Base-by-base conservation (phyloP, 2,113 vertebrate species). In the Psettodes erumei region DNA sequence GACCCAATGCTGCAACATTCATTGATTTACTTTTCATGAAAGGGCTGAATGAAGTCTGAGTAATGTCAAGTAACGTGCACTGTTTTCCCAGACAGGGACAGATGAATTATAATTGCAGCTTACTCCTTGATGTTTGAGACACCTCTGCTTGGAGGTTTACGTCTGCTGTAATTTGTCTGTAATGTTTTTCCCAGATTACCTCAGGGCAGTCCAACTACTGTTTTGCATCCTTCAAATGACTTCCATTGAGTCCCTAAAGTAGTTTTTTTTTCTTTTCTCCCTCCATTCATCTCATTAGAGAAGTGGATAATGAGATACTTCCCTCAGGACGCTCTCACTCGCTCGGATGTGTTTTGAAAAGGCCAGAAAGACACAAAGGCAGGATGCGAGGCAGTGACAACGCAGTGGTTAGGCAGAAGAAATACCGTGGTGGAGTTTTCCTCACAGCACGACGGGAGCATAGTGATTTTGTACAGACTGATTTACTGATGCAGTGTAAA, bases 201-300 rank as follows among this genome's bases (percentile, higher is more conserved):
- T 90, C 90, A 77, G 72, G 77, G 80, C 71, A 51, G 75, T 66
- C 54, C 42, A 11, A 28, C 65, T 28, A 40, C 69, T 58, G n/a
- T 79, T 69, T 59, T 40, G 27, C 61, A 60, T 86, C 80, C 67
- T 77, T 72, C 43, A 72, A 80, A 68, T 79, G 71, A 83, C 79
- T 63, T 79, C 48, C 53, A 53, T 8, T 12, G 60, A 48, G 66
- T 77, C 42, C 50, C 15, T 66, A 19, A 71, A 79, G 64, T 75
- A n/a, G n/a, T n/a, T n/a, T n/a, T n/a, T 63, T 35, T 19, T 28
- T 54, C 15, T 65, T 50, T 50, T 10, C 28, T 4, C 23, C 25
- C 35, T 71, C 48, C 37, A 59, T 53, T 58, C 55, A 16, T 27
- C 70, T 89, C 71, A 79, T 77, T 82, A 78, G 76, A 63, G 54